Evolutionary conservation across 2,113 vertebrate species (phyloP).

Genomic region (Oreochromis tanganicae): DNA sequence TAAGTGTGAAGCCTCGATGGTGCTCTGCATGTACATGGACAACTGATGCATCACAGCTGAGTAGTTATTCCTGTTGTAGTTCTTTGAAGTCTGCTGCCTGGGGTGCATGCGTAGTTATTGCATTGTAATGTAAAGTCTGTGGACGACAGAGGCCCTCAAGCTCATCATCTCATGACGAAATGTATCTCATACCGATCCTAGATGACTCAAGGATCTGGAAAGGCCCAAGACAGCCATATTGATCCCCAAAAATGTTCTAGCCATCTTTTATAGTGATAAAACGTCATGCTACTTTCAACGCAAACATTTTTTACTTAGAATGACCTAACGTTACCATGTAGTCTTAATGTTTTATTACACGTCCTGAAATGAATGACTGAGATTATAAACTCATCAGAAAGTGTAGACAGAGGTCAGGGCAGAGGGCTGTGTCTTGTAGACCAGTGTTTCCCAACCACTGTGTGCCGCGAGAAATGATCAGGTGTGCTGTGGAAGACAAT

Average conservation of each 20-base stretch:
- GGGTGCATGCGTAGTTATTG: background rate
- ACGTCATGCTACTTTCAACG: background rate
- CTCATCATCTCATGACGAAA: background rate
- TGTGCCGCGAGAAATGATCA: background rate
- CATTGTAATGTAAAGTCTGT: background rate
- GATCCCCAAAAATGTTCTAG: background rate
- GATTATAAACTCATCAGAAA: background rate
- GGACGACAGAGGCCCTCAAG: background rate
- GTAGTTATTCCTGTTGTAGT: background rate
- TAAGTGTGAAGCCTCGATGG: background rate
- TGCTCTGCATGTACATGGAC: background rate
- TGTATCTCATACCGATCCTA: background rate
- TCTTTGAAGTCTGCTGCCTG: background rate
- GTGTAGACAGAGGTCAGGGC: background rate
- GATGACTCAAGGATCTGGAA: background rate
- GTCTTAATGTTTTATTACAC: background rate
- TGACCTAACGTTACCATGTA: background rate
- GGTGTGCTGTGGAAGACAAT: background rate
- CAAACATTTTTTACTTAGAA: background rate
- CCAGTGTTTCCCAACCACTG: background rate
- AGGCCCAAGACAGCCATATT: background rate
- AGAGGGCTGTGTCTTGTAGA: background rate
- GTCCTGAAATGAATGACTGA: background rate
- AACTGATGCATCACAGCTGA: background rate
- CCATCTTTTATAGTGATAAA: background rate